Evolutionary conservation across 1,140 invertebrate species (phyloP), one percentile per base, ranked within the genome.

Genomic region (Diplogasteroides magnus): DNA sequence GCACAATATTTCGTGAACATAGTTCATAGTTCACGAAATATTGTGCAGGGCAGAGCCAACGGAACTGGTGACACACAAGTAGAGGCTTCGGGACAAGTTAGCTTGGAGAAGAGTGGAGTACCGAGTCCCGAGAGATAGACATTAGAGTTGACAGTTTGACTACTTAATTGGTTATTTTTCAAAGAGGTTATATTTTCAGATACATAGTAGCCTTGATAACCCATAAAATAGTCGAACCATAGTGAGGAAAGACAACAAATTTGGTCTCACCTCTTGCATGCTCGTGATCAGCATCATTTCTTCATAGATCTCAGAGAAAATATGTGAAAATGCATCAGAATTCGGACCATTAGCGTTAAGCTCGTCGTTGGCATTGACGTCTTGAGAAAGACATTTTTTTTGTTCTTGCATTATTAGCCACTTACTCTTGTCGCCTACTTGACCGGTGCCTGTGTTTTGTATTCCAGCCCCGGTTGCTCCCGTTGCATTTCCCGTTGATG

Each of bases 271-370:
- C 37, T 48, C 37, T 19, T 48, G 37, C 19, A 11, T 6, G 19
- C 37, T 48, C 6, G 6, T 48, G 37, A 48, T 19, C 6, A 19
- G 19, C 37, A 48, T 48, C 37, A 11, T 6, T 11, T 48, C 19
- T 19, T 19, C 37, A 19, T 48, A 48, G 37, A 48, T 48, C 37
- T 48, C 37, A 48, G 6, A 6, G 37, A 48, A 48, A 19, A 48
- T 48, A 48, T 48, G 6, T 11, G 37, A 48, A 48, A 48, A 48
- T 19, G 19, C 37, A 48, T 48, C 19, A 26, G 74, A 61, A 28
- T 75, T 70, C 48, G 48, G 68, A 25, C 71, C 71, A 23, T 55
- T 29, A 26, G 73, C 32, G 2, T n/a, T 26, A 13, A 68, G 55
- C 32, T 72, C 68, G 2, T 69, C 73, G 19, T 27, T 56, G 2